Conservation (phyloP, 1,140 invertebrate genomes). For the Ptiloglossa arizonensis region DNA sequence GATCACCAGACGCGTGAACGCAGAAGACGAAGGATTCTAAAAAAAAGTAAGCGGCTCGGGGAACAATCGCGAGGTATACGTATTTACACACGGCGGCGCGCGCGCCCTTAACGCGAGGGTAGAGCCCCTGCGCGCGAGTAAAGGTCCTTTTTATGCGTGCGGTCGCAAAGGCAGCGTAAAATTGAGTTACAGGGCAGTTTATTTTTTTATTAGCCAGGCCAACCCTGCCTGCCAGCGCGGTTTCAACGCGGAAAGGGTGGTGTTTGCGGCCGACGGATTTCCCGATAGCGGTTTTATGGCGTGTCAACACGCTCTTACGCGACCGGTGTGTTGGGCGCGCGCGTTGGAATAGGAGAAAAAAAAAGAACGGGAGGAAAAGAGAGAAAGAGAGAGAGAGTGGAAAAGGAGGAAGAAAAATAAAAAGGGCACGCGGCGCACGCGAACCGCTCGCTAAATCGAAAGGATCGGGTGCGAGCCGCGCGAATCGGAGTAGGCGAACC, state of each 20-base stretch:
- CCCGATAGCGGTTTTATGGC: conserved; percentile 80
- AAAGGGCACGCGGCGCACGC: conserved; percentile 55
- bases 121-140: conserved; percentile 66
- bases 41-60: conserved; percentile 54
- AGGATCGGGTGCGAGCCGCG: conserved; percentile 42
- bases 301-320: conserved; percentile 80
- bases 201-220: conserved; percentile 78
- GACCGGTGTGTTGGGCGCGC: conserved; percentile 58
- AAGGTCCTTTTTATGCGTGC: conserved; percentile 68
- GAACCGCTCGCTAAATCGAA: conserved; percentile 67
- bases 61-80: conserved; percentile 58
- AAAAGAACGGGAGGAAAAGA: neutral
- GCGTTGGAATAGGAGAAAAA: conserved; percentile 50
- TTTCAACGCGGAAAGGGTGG: conserved; percentile 70
- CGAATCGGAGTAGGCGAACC: conserved; percentile 4
- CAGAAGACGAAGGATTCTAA: conserved; percentile 56
- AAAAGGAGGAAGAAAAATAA: neutral
- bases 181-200: conserved; percentile 80
- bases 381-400: neutral
- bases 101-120: conserved; percentile 64
- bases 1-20: conserved; percentile 2
- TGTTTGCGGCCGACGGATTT: conserved; percentile 80
- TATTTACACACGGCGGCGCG: conserved; percentile 65
- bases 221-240: conserved; percentile 64
- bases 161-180: conserved; percentile 75